Conservation (phyloP, 2,888 invertebrate genomes). For the Mesochorus sp. region DNA sequence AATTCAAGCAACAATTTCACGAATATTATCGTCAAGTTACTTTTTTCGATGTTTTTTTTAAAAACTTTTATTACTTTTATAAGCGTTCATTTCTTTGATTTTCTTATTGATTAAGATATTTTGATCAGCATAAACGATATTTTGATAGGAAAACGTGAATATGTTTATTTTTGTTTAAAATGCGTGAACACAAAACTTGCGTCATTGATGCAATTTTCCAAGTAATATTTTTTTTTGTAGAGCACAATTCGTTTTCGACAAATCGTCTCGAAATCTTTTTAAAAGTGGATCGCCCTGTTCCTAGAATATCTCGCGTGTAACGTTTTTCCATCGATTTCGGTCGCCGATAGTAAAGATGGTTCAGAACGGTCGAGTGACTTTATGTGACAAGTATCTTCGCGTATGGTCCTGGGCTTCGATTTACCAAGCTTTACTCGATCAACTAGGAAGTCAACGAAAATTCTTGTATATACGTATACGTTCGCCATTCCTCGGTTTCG, state of each 20-base stretch:
- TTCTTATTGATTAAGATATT: too few relatives aligned
- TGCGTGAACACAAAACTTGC: too few relatives aligned
- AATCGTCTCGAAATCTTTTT: neutral
- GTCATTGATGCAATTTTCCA: neutral
- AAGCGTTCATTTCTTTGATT: too few relatives aligned
- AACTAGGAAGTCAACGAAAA: conserved; percentile 12
- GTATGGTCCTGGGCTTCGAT: neutral
- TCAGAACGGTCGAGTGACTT: neutral
- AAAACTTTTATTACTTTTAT: too few relatives aligned
- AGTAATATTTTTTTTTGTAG: too few relatives aligned
- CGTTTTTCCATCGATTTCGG: neutral
- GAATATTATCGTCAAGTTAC: too few relatives aligned
- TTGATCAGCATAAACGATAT: too few relatives aligned
- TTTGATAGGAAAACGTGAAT: too few relatives aligned
- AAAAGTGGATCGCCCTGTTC: neutral
- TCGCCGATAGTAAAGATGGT: conserved; percentile 8
- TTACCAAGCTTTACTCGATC: neutral
- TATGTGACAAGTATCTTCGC: conserved; percentile 31
- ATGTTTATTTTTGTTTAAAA: too few relatives aligned
- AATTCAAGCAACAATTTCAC: too few relatives aligned
- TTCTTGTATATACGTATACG: conserved; percentile 21
- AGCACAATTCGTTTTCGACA: too few relatives aligned
- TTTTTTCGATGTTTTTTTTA: too few relatives aligned
- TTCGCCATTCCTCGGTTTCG: conserved; percentile 1
- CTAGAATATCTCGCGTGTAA: neutral